These are phyloP conservation scores for Bos javanicus DNA, from an alignment of 2,113 vertebrate genomes.

Conservation along the genomic window DNA sequence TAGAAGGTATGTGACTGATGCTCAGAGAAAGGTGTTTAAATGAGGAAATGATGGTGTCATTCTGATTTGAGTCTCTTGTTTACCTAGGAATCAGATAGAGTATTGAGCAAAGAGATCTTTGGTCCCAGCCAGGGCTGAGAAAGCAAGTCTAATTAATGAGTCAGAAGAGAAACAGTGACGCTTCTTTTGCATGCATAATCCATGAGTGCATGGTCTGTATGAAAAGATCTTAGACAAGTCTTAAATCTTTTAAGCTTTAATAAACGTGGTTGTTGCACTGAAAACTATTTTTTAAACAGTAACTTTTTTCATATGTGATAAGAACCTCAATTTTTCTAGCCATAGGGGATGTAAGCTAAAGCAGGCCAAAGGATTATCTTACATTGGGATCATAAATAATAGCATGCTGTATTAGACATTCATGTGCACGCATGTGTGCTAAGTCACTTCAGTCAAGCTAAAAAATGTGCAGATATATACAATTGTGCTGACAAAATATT, in stretches of 20 bases:
- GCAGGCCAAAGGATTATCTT: background rate
- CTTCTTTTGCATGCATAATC: background rate
- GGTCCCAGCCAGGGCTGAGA: background rate
- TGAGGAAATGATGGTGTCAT: background rate
- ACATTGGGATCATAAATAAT: background rate
- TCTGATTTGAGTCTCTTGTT: background rate
- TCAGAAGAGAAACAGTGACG: background rate
- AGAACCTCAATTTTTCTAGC: background rate
- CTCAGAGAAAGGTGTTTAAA: background rate
- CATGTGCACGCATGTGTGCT: background rate
- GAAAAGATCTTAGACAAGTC: background rate
- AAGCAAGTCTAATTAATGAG: background rate
- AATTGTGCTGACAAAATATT: background rate
- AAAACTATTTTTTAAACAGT: background rate
- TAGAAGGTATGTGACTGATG: background rate
- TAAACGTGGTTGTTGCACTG: background rate
- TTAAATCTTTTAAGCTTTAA: slow-evolving; percentile 21
- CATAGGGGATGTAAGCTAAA: background rate
- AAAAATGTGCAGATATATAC: background rate
- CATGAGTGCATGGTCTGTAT: background rate
- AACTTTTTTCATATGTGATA: background rate
- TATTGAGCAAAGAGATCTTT: background rate
- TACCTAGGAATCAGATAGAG: background rate
- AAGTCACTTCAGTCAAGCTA: background rate
- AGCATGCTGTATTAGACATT: background rate